A percentile compares a stretch with the other conserved stretches of the same genome.
Conservation (phyloP, 2,113 vertebrate genomes). For the Proteles cristata region DNA sequence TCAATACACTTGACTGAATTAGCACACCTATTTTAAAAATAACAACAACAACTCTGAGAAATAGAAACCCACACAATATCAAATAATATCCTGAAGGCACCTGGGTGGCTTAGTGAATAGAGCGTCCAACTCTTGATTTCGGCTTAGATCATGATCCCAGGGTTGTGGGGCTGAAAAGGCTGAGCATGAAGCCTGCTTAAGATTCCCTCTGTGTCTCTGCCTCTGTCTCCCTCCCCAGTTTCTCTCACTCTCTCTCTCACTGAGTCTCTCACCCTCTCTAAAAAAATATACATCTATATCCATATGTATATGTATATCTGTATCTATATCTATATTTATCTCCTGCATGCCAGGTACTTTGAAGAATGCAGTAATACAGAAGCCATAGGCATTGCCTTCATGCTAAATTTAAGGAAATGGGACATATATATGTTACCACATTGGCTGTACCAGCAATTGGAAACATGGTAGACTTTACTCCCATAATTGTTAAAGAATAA, state of each 20-base stretch:
- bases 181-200: too few species aligned
- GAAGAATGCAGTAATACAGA: neutral
- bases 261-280: too few species aligned
- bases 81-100: neutral
- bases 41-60: neutral
- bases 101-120: too few species aligned
- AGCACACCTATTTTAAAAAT: constrained; percentile 7
- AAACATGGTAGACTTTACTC: constrained; percentile 29
- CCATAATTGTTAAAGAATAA: constrained; percentile 50
- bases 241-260: too few species aligned
- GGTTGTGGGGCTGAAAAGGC: too few species aligned
- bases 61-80: constrained; percentile 37
- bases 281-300: too few species aligned
- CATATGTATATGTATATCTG: too few species aligned
- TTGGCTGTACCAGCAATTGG: constrained; percentile 15
- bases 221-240: too few species aligned
- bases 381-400: neutral
- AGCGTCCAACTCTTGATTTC: too few species aligned
- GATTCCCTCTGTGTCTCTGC: too few species aligned
- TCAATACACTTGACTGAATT: neutral
- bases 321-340: neutral
- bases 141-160: too few species aligned
- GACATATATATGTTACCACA: neutral
- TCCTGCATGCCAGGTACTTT: neutral
- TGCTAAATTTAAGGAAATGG: neutral